phyloP scores from a whole-genome alignment of 2,797 vertebrate species.

The Capromys pilorides region DNA sequence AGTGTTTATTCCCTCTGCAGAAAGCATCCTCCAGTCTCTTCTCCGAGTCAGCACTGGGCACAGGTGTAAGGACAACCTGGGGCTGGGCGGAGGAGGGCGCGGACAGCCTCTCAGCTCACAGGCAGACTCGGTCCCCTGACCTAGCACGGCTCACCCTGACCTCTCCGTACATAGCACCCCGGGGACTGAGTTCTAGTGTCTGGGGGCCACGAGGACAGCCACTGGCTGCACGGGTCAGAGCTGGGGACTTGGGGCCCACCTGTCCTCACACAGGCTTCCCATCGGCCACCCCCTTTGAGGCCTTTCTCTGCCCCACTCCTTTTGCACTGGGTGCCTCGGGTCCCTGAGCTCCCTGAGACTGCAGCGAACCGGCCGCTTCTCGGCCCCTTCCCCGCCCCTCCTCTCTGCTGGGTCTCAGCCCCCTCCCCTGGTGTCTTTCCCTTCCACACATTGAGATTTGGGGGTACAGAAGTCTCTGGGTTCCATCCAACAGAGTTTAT shows the following conservation, averaged over 20 bases:
- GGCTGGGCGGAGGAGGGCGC: not conserved
- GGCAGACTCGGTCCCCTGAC: not conserved
- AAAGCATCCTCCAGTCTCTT: not conserved
- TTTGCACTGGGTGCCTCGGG: not conserved
- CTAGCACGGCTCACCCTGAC: not conserved
- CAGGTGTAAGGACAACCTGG: not conserved
- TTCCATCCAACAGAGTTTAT: not conserved
- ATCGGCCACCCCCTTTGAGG: not conserved
- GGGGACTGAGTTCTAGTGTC: not conserved
- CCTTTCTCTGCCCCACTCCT: not conserved
- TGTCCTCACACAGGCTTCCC: not conserved
- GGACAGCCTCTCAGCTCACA: not conserved
- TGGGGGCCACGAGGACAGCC: not conserved
- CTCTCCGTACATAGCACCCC: not conserved
- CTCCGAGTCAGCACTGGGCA: no score
- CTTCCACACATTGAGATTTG: not conserved
- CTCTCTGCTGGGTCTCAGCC: not conserved
- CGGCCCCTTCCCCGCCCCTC: not conserved
- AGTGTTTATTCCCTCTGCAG: not conserved
- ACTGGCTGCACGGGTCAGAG: not conserved
- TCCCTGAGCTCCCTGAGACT: not conserved
- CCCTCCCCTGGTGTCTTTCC: not conserved
- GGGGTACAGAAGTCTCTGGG: not conserved
- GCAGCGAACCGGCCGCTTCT: not conserved
- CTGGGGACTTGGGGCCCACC: not conserved